Conservation (phyloP, 2,113 vertebrate genomes). For the Indri indri region DNA sequence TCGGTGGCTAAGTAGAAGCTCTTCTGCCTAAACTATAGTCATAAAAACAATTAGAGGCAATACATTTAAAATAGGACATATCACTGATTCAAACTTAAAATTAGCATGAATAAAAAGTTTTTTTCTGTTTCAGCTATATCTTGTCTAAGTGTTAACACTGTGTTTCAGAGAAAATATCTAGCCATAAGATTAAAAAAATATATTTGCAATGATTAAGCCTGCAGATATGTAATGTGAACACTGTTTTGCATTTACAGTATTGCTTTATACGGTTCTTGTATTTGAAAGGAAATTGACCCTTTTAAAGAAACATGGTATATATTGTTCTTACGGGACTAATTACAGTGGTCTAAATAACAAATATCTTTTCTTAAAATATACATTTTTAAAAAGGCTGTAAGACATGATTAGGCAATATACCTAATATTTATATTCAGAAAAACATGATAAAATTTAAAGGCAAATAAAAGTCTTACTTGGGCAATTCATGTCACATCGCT, state of each 20-base stretch:
- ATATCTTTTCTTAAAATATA: conserved; percentile 85
- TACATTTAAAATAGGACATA: conserved; percentile 70
- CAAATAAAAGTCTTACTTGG: neutral
- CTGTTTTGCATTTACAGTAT: conserved; percentile 84
- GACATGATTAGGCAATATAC: neutral
- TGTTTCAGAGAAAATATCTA: conserved; percentile 83
- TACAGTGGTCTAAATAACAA: conserved; percentile 89
- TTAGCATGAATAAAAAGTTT: conserved; percentile 83
- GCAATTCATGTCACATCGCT: neutral
- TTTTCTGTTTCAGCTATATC: conserved; percentile 81
- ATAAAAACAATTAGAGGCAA: conserved; percentile 52
- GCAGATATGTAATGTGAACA: conserved; percentile 84
- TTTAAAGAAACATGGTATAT: conserved; percentile 86
- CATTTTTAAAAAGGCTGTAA: neutral
- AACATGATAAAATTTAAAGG: neutral
- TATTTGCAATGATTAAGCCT: conserved; percentile 84
- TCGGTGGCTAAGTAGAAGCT: conserved; percentile 71
- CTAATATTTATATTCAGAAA: conserved; percentile 9
- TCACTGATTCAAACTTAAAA: conserved; percentile 70
- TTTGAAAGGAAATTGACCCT: conserved; percentile 84
- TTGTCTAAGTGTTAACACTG: conserved; percentile 82
- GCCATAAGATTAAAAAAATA: conserved; percentile 81
- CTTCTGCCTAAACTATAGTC: conserved; percentile 71
- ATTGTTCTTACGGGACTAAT: conserved; percentile 87
- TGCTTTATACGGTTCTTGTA: conserved; percentile 84